Evolutionary conservation across 2,888 invertebrate genomes (phyloP).

Genomic region (Andrena trimmerana): DNA sequence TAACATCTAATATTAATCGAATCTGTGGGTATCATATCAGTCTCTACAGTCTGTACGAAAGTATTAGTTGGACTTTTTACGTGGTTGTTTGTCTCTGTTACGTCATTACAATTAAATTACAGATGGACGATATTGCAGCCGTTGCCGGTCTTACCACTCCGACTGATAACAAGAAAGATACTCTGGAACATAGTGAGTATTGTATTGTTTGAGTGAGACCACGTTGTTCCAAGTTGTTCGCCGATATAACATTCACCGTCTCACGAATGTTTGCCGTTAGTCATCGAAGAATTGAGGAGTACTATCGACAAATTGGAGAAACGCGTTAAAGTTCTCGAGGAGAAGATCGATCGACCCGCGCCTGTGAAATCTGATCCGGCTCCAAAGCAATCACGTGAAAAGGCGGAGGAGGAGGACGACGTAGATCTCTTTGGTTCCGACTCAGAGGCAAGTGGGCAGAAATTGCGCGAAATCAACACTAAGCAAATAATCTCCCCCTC

Average conservation of each 20-base stretch:
- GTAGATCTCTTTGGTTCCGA: constrained; percentile 94
- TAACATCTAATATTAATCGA: constrained; percentile 47
- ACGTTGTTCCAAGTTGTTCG: not conserved
- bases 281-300: constrained; percentile 81
- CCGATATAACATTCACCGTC: not conserved
- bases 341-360: constrained; percentile 77
- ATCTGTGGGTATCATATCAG: constrained; percentile 15
- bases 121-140: constrained; percentile 89
- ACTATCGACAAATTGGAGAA: constrained; percentile 79
- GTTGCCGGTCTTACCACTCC: constrained; percentile 87
- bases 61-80: not conserved
- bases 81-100: not conserved
- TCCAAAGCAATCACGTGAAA: constrained; percentile 68
- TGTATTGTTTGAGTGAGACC: not conserved
- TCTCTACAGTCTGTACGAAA: not conserved
- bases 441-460: constrained; percentile 87
- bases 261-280: constrained; percentile 78
- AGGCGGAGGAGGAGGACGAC: constrained; percentile 88
- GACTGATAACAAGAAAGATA: constrained; percentile 88
- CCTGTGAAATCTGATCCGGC: constrained; percentile 77
- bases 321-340: constrained; percentile 82
- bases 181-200: constrained; percentile 81
- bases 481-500: constrained; percentile 31
- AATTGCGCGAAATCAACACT: constrained; percentile 48
- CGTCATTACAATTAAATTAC: constrained; percentile 74